Evolutionary conservation across 2,797 vertebrate genomes (phyloP), one percentile per base, ranked within the genome.

Genomic region (Leptoclinus maculatus): DNA sequence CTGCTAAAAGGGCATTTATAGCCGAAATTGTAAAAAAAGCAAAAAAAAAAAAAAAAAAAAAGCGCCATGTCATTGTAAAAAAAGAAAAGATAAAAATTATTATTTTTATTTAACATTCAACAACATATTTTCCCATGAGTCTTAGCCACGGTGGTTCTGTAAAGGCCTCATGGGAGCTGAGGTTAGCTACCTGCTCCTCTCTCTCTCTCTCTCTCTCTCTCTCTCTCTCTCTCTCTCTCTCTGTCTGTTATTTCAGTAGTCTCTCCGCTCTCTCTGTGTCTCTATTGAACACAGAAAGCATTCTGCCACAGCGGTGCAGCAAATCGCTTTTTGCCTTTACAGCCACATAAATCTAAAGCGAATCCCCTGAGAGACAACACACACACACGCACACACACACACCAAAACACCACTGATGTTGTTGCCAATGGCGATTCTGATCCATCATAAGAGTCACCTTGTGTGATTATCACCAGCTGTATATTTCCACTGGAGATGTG

Each of bases 361-460:
- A 41, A 58, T 82, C 84, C 76, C 68, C 70, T 47, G 56, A 47
- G 69, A 82, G 70, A 74, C 57, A 71, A 60, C 4, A 65, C 21
- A 56, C 45, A 3, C 29, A 34, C 32, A 73, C 60, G 71, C 14
- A 41, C 36, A 14, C 62, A 45, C 16, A 36, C n/a, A 45, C 14
- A 25, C 25, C 0, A 38, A 60, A n/a, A 43, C 69, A 79, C 14
- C 51, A 49, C 71, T 80, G 76, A 74, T 74, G 49, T 58, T 10
- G n/a, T 65, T 66, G 54, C 71, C 76, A 65, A 72, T 82, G 86
- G 76, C 49, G 29, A 88, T 45, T 27, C 80, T 76, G 68, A 79
- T 89, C 72, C 41, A 79, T 88, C 82, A 81, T 43, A 41, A 73
- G 71, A 83, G 78, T 88, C 85, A 84, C 74, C 83, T 86, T 84